Conservation (phyloP, 2,113 vertebrate genomes). For the Edolisoma coerulescens region DNA sequence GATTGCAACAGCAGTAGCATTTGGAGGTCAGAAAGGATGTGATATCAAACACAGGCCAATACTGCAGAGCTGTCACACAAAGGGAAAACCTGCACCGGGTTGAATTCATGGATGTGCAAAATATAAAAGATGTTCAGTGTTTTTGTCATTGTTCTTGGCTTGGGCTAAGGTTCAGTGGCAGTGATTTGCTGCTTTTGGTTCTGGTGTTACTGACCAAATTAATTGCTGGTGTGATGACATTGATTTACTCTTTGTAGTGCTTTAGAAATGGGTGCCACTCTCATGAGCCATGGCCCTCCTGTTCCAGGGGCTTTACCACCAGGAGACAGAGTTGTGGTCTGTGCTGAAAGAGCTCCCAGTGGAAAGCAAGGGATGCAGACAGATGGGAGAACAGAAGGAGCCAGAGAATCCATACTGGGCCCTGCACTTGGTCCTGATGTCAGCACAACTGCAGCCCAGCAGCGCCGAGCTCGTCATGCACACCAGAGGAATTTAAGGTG, state of each 20-base stretch:
- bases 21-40: not conserved
- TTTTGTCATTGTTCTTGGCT: not conserved
- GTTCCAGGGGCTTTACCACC: not conserved
- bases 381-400: not conserved
- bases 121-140: not conserved
- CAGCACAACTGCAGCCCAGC: not conserved
- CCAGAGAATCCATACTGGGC: fast-evolving
- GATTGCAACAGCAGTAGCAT: not conserved
- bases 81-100: not conserved
- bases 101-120: not conserved
- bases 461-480: fast-evolving
- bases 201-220: not conserved
- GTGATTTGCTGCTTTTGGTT: not conserved
- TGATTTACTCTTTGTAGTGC: not conserved
- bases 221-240: not conserved
- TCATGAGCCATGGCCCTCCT: not conserved
- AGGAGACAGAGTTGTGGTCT: not conserved
- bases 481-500: not conserved
- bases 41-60: not conserved
- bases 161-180: not conserved
- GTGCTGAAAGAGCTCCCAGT: not conserved
- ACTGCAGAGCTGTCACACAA: not conserved
- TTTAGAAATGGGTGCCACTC: not conserved
- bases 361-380: not conserved
- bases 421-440: not conserved